Base-by-base conservation (phyloP, 2,888 invertebrate genomes). In the Agrilus mali region DNA sequence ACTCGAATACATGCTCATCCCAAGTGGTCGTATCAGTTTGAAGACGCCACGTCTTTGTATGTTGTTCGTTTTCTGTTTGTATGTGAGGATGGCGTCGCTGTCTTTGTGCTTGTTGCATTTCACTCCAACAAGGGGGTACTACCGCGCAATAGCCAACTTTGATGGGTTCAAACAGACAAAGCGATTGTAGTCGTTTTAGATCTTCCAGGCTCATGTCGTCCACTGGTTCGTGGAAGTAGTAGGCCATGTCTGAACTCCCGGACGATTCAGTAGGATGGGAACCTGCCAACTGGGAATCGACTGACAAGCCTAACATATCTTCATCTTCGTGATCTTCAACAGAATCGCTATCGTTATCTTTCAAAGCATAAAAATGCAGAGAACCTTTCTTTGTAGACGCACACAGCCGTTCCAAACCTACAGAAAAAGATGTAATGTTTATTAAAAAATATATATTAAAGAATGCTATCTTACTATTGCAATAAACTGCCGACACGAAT, bases 91-190 rank as follows among this genome's bases (percentile, higher is more conserved):
- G 87, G 33, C 88, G 79, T 14, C 93, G 72, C 55, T 92, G 89
- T 45, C 90, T 78, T 60, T 92, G 90, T 5, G 90, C 89, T 50
- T 92, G 92, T 54, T 92, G 88, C 56, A 93, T 75, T 64, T 93
- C 92, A 51, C 83, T 86, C 94, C 94, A 94, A 65, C 92, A 93
- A 4, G 89, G 83, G 0, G 93, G 90, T 3, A 92, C 89, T 13
- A 89, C 90, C 0, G 90, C 89, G 41, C 86, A 81, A 62, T 88
- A 93, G 1, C 78, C 69, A 1, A 77, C 76, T 53, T 75, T 74
- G 44, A 79, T 64, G 48, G 75, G 75, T 56, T 87, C 86, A 57
- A 86, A 86, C 49, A 81, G 78, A 2, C 86, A 87, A 43, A 93
- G 66, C 34, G 78, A 74, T 54, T 86, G 80, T 40, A 93, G 69